These are phyloP conservation scores for Phasia obesa DNA, from an alignment of 2,888 invertebrate genomes.

Conservation along the genomic window DNA sequence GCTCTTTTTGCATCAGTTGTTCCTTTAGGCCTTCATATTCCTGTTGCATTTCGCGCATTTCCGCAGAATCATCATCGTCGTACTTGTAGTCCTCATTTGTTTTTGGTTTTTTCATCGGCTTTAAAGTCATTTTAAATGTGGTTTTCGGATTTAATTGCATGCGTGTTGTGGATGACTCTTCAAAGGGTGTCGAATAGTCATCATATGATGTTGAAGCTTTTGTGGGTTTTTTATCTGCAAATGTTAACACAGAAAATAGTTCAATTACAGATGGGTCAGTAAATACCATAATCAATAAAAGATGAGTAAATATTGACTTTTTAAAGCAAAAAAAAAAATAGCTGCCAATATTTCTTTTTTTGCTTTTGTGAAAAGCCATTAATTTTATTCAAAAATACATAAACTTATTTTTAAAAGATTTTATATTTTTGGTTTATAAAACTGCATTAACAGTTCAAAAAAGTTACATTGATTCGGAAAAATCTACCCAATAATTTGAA, in stretches of 20 bases:
- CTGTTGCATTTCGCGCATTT: slow-evolving; percentile 53
- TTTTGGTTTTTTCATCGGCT: slow-evolving; percentile 61
- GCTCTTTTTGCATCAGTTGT: slow-evolving; percentile 21
- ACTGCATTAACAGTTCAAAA: no score
- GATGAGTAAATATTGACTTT: background rate
- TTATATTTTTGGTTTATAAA: no score
- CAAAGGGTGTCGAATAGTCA: slow-evolving; percentile 77
- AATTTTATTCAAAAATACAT: no score
- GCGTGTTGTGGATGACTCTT: slow-evolving; percentile 76
- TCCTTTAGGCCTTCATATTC: slow-evolving; percentile 55
- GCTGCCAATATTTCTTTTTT: no score
- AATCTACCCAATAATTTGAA: no score
- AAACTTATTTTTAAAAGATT: no score
- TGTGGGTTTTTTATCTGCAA: slow-evolving; percentile 74
- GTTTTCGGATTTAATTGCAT: slow-evolving; percentile 76
- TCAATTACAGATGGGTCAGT: slow-evolving; percentile 20
- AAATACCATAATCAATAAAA: background rate
- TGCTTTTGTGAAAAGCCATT: no score
- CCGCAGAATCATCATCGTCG: slow-evolving; percentile 55
- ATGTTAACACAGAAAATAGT: slow-evolving; percentile 27
- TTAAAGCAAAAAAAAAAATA: no score
- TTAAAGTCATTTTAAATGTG: slow-evolving; percentile 68
- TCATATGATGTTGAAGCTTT: slow-evolving; percentile 68
- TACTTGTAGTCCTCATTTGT: slow-evolving; percentile 65
- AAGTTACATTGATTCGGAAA: no score